phyloP scores from a whole-genome alignment of 2,113 vertebrate species.

The Seriola rivoliana region DNA sequence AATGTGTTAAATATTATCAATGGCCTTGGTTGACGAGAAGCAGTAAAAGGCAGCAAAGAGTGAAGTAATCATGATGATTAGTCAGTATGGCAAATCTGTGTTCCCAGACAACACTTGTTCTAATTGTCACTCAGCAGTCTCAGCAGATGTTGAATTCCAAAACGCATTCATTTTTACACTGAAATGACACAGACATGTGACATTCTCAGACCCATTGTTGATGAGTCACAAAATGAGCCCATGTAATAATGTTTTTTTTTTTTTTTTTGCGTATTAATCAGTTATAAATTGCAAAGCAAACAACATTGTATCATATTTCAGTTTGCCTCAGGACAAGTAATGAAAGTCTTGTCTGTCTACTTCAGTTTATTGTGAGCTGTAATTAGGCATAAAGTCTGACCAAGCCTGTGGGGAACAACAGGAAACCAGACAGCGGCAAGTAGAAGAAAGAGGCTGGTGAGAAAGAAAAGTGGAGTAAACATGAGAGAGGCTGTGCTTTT shows the following conservation, averaged over 20 bases:
- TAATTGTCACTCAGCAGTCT: background rate
- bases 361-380: slow-evolving; percentile 2
- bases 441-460: slow-evolving; percentile 1
- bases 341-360: slow-evolving; percentile 10
- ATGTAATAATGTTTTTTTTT: background rate
- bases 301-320: background rate
- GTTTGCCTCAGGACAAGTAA: slow-evolving; percentile 1
- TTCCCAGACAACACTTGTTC: background rate
- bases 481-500: background rate
- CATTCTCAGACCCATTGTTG: background rate
- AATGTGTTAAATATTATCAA: background rate
- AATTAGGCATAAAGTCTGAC: slow-evolving; percentile 24
- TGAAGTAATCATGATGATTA: background rate
- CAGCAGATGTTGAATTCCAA: background rate
- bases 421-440: background rate
- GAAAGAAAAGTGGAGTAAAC: background rate
- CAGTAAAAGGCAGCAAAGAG: background rate
- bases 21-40: background rate
- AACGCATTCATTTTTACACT: background rate
- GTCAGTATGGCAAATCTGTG: background rate
- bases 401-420: background rate
- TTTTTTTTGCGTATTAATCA: background rate
- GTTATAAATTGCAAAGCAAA: slow-evolving; percentile 2
- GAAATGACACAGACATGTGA: background rate
- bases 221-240: background rate